Conservation (phyloP, 2,888 invertebrate genomes). For the Cremastinae sp. region DNA sequence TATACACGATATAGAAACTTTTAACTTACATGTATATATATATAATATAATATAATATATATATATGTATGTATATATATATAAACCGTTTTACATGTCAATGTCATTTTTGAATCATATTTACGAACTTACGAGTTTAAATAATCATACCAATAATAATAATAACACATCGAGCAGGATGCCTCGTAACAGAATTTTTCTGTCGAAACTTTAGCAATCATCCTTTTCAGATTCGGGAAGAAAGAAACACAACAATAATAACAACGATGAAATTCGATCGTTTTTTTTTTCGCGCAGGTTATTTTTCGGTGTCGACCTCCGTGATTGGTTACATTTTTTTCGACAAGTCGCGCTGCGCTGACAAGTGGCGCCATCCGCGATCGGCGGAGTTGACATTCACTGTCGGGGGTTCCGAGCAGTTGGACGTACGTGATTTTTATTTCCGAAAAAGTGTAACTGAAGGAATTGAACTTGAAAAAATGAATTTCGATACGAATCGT, state of each 20-base stretch:
- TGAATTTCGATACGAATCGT: no score
- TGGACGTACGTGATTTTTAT: no score
- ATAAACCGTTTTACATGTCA: constrained; percentile 32
- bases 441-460: no score
- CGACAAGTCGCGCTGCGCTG: neutral
- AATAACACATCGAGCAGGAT: constrained; percentile 39
- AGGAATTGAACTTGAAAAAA: no score
- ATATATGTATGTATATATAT: neutral
- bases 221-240: neutral
- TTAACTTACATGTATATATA: constrained; percentile 6
- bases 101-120: constrained; percentile 21
- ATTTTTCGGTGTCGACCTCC: neutral
- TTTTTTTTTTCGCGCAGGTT: neutral
- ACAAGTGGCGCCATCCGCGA: no score
- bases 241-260: neutral
- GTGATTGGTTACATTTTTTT: constrained; percentile 2
- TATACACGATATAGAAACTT: constrained; percentile 43
- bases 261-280: neutral
- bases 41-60: no score
- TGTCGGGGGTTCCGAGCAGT: no score
- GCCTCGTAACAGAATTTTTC: constrained; percentile 11
- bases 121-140: constrained; percentile 18
- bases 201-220: constrained; percentile 1
- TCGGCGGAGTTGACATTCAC: no score
- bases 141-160: constrained; percentile 38